Percentiles rank a stretch among this genome's conserved stretches.
These are phyloP conservation scores for Callosobruchus maculatus DNA, from an alignment of 2,888 invertebrate species.

Conservation along the genomic window DNA sequence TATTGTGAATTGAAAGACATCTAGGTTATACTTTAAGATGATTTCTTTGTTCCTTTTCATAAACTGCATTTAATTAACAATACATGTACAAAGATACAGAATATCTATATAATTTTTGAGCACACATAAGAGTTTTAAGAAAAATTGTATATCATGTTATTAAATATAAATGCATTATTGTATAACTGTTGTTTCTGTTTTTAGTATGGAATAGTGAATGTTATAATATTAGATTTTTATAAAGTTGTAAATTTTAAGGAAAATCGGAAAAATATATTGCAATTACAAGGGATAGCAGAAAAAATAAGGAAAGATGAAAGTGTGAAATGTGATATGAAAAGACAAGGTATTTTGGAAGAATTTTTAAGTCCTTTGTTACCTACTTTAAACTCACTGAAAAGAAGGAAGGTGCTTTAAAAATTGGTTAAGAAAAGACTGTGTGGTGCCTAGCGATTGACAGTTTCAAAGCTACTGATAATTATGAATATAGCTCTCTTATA, in stretches of 20 bases:
- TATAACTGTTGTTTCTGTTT: slow-evolving; percentile 19
- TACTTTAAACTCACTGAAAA: slow-evolving; percentile 14
- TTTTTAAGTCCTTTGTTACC: slow-evolving; percentile 26
- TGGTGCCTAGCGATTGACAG: slow-evolving; percentile 44
- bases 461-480: slow-evolving; percentile 30
- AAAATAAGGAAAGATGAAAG: slow-evolving; percentile 23
- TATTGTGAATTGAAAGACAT: too few relatives aligned
- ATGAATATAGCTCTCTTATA: slow-evolving; percentile 38
- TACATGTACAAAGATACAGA: neutral
- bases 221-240: slow-evolving; percentile 12
- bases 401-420: slow-evolving; percentile 32
- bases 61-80: neutral
- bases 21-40: neutral
- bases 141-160: slow-evolving; percentile 13
- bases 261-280: slow-evolving; percentile 17
- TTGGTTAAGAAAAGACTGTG: slow-evolving; percentile 44
- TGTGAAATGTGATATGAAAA: slow-evolving; percentile 34
- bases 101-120: neutral
- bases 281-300: slow-evolving; percentile 21
- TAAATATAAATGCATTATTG: slow-evolving; percentile 12
- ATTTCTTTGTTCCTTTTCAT: neutral
- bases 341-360: slow-evolving; percentile 41
- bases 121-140: slow-evolving; percentile 1
- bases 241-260: neutral
- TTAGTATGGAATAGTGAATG: slow-evolving; percentile 34